Evolutionary conservation across 1,140 invertebrate species (phyloP), one percentile per base, ranked within the genome.

Genomic region (Neodiprion virginianus): DNA sequence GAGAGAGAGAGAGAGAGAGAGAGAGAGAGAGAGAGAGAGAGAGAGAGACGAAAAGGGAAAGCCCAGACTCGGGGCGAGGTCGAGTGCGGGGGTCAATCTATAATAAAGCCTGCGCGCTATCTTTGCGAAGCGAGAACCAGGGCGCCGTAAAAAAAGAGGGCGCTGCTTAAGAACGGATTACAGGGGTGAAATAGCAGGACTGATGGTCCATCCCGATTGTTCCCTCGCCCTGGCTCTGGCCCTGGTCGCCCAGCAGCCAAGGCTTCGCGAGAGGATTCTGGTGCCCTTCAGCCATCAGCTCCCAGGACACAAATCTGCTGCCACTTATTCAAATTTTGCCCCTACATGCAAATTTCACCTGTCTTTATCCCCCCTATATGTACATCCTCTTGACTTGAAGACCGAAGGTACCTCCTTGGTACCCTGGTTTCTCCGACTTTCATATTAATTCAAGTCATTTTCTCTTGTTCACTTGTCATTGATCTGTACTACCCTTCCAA

Each of bases 111-210:
- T 78, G 53, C 28, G 81, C 81, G 79, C 84, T 87, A 87, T 87
- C 85, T 87, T 79, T 74, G 72, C 66, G 76, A 79, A 84, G 86
- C 84, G 85, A 82, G 82, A 86, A 86, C 82, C 77, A 65, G 76
- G 74, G 79, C 74, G 81, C 86, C 86, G 84, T 88, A 88, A 88
- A 88, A 88, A 21, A 50, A 53, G 74, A 78, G 79, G 80, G 83
- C 79, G 80, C 83, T 85, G 83, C 83, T 87, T 84, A 87, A 88
- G 86, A 87, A 86, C 82, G 83, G 85, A 88, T 87, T 87, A 87
- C 81, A 84, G 82, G 86, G 85, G 83, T 83, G 85, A 87, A 87
- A 87, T 87, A 83, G 83, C 79, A 79, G 71, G 73, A 80, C 75
- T 76, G 79, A 85, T 83, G 78, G 77, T 77, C 77, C 75, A 73